Evolutionary conservation across 2,888 invertebrate genomes (phyloP), one percentile per base, ranked within the genome.

Genomic region (Neoitamus cyanurus): DNA sequence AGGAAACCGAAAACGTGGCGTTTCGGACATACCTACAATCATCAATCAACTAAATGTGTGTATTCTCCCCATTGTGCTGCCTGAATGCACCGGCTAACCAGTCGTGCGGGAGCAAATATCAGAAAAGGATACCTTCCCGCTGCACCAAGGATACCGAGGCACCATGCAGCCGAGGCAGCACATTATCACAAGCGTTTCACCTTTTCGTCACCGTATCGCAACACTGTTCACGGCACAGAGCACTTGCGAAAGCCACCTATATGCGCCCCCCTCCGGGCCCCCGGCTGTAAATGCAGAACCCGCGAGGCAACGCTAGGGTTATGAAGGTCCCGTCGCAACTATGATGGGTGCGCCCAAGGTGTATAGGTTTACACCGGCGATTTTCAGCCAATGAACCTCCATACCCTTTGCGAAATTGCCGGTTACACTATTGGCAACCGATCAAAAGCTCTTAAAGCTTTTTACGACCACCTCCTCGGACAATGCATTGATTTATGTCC

Each of bases 41-140:
- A 80, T 80, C 78, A 80, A 80, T 80, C 78, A 80, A 80, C 78
- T 58, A 80, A 80, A 80, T 80, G 78, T 80, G 78, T 80, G 34
- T 80, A 58, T 80, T 80, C 78, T 58, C 78, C 58, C 58, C 78
- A 80, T 80, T 80, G 78, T 58, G 58, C 31, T 80, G 34, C 20
- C 78, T 30, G 78, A 80, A 58, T 80, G 78, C 78, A 80, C 30
- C 34, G 78, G 78, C 58, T 80, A 80, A 80, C 78, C 78, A 80
- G 11, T 48, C 78, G 78, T 80, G 48, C 78, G 31, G 46, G 58
- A 15, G 78, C 31, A 80, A 80, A 80, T 28, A 80, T 80, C 15
- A 80, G 34, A 58, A 30, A 46, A 77, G 58, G 75, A 37, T 37
- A 28, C 7, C 30, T 15, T 15, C 73, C 20, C 0, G 28, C 75